Conservation (phyloP, 2,888 invertebrate genomes). For the Tetranychus piercei region DNA sequence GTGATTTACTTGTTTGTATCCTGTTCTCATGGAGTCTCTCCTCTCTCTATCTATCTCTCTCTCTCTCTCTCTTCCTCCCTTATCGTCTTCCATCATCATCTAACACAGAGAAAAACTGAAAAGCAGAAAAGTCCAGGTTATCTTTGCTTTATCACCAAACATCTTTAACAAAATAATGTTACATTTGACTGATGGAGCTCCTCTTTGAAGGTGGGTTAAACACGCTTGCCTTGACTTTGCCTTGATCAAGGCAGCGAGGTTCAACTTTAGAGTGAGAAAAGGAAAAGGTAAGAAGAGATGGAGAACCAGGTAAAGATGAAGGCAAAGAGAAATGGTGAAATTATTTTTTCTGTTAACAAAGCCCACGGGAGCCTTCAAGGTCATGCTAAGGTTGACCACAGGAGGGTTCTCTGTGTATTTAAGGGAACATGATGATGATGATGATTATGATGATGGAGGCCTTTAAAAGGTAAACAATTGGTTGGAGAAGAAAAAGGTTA, state of each 20-base stretch:
- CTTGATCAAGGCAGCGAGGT: neutral
- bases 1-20: slow-evolving; percentile 4
- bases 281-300: neutral
- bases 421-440: slow-evolving; percentile 3
- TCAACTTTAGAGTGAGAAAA: slow-evolving; percentile 10
- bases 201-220: neutral
- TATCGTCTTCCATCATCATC: neutral
- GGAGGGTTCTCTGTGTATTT: neutral
- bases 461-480: neutral
- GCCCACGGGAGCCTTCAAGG: neutral
- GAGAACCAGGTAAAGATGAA: neutral
- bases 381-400: neutral
- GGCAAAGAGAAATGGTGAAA: slow-evolving; percentile 2
- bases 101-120: neutral
- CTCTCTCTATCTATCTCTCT: slow-evolving; percentile 8
- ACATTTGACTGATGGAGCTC: neutral
- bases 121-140: neutral
- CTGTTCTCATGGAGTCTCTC: neutral
- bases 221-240: neutral
- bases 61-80: slow-evolving; percentile 8
- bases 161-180: slow-evolving; percentile 3
- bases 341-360: neutral
- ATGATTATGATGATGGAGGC: neutral
- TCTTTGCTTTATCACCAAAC: neutral
- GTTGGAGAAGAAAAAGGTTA: neutral